Percentiles rank a stretch among this genome's conserved stretches.
phyloP scores from a whole-genome alignment of 2,113 vertebrate species.

The Danionella cerebrum region DNA sequence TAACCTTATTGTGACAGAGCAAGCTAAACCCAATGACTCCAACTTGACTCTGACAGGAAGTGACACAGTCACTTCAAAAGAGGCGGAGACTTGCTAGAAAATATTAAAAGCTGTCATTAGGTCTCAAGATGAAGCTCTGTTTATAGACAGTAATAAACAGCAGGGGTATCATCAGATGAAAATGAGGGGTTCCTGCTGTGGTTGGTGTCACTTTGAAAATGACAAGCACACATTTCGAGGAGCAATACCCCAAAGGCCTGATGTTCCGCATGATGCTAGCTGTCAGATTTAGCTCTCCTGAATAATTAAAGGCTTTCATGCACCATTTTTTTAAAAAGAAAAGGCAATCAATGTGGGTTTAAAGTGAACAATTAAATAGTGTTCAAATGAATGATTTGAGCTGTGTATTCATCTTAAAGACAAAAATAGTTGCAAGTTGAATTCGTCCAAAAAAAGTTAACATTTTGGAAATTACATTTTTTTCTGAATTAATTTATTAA shows the following conservation, averaged over 20 bases:
- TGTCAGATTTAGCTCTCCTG: conserved; percentile 18
- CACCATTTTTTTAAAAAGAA: conserved; percentile 24
- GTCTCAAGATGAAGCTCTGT: conserved; percentile 73
- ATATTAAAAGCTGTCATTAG: conserved; percentile 77
- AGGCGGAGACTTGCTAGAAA: conserved; percentile 67
- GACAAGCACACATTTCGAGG: conserved; percentile 72
- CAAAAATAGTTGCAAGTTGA: no score
- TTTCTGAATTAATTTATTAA: no score
- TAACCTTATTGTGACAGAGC: conserved; percentile 7
- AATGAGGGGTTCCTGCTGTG: conserved; percentile 70
- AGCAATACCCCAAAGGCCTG: conserved; percentile 45
- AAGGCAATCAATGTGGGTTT: not conserved
- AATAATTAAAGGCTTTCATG: conserved; percentile 30
- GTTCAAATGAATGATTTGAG: no score
- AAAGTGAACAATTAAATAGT: not conserved
- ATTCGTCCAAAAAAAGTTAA: no score
- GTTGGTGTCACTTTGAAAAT: conserved; percentile 67
- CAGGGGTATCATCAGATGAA: conserved; percentile 73
- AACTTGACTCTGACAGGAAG: not conserved
- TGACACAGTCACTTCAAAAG: conserved; percentile 8
- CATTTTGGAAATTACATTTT: no score
- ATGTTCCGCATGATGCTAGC: conserved; percentile 16
- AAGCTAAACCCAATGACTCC: conserved; percentile 9
- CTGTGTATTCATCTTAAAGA: no score
- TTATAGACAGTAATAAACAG: conserved; percentile 77